Evolutionary conservation across 2,113 vertebrate species (phyloP).

Genomic region (Indicator maculatus): DNA sequence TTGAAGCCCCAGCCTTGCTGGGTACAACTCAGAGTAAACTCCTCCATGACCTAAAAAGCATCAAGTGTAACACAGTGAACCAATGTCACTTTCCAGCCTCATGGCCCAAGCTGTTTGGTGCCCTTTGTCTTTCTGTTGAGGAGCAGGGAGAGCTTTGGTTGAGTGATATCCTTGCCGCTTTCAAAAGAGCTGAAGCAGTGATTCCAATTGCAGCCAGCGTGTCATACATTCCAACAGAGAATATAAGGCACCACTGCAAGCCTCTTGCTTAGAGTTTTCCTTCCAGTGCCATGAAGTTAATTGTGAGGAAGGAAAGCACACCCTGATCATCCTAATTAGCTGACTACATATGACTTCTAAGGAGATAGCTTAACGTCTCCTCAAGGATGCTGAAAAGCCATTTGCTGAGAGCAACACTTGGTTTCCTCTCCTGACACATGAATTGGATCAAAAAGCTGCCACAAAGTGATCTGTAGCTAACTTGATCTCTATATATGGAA

Average conservation of each 20-base stretch:
- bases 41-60: neutral
- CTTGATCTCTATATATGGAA: neutral
- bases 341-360: slow-evolving; percentile 17
- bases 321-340: slow-evolving; percentile 35
- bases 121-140: slow-evolving; percentile 18
- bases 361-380: slow-evolving; percentile 6
- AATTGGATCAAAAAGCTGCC: slow-evolving; percentile 9
- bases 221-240: slow-evolving; percentile 45
- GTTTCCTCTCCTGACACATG: slow-evolving; percentile 24
- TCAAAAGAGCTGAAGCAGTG: slow-evolving; percentile 39
- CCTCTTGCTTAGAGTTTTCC: neutral
- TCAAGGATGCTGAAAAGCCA: slow-evolving; percentile 22
- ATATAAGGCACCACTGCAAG: neutral
- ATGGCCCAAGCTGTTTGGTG: slow-evolving; percentile 35
- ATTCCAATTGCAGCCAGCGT: neutral
- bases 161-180: slow-evolving; percentile 48
- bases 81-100: slow-evolving; percentile 45
- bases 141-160: slow-evolving; percentile 26
- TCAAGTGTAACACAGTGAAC: slow-evolving; percentile 17
- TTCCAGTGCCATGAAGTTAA: neutral
- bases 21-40: neutral
- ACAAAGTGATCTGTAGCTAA: neutral
- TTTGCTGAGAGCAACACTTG: slow-evolving; percentile 1
- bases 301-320: slow-evolving; percentile 49
- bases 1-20: neutral